A percentile compares a stretch with the other conserved stretches of the same genome.
Evolutionary conservation across 1,140 invertebrate genomes (phyloP).

Genomic region (Pachyrhynchus sulphureomaculatus): DNA sequence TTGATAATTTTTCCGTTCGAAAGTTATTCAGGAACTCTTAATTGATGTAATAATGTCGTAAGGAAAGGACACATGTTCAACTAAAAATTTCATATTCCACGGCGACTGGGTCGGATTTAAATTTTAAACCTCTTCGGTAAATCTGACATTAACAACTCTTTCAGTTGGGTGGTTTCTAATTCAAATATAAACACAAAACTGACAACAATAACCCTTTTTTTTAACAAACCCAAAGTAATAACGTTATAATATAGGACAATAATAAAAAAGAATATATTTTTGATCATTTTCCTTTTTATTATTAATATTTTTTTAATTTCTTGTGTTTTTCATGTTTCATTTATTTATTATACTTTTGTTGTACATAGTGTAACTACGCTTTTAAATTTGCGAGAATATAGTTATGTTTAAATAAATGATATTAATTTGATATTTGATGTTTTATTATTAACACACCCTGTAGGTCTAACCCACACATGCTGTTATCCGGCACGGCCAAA

Average conservation of each 20-base stretch:
- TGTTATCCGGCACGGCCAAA: too few species aligned
- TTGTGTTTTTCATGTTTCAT: slow-evolving; percentile 13
- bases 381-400: slow-evolving; percentile 30
- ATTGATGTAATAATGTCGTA: too few species aligned
- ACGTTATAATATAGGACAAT: slow-evolving; percentile 14
- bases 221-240: background rate
- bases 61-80: too few species aligned
- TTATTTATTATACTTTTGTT: slow-evolving; percentile 35
- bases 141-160: too few species aligned
- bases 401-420: slow-evolving; percentile 35
- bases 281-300: slow-evolving; percentile 5
- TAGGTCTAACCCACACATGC: too few species aligned
- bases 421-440: background rate
- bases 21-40: too few species aligned
- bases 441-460: too few species aligned
- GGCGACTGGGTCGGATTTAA: too few species aligned
- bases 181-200: background rate
- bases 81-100: too few species aligned
- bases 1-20: too few species aligned
- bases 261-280: slow-evolving; percentile 25
- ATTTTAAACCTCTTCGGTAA: too few species aligned
- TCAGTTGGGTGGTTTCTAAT: too few species aligned
- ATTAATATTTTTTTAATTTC: slow-evolving; percentile 1
- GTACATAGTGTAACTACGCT: slow-evolving; percentile 38
- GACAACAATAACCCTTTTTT: slow-evolving; percentile 2